Percentiles rank a stretch among this genome's conserved stretches.
These are phyloP conservation scores for Hyles euphorbiae DNA, from an alignment of 1,140 invertebrate species.

Conservation along the genomic window DNA sequence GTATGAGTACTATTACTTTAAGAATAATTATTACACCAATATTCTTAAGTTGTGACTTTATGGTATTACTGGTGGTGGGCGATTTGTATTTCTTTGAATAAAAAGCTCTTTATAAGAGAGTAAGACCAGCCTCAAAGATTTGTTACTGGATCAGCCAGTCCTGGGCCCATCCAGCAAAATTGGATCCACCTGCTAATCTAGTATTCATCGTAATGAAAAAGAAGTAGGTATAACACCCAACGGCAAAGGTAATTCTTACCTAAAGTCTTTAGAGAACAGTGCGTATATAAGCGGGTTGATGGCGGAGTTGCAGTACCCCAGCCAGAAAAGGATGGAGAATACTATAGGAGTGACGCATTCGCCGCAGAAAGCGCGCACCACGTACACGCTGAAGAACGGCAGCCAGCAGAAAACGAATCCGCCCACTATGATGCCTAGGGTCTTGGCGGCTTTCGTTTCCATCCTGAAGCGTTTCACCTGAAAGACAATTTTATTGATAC, in stretches of 20 bases:
- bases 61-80: no score
- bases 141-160: no score
- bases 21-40: no score
- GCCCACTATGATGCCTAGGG: conserved; percentile 94
- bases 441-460: conserved; percentile 96
- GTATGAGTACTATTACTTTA: no score
- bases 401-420: conserved; percentile 96
- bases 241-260: conserved; percentile 46
- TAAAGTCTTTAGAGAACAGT: conserved; percentile 94
- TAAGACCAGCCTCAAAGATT: no score
- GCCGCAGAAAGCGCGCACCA: conserved; percentile 88
- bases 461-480: conserved; percentile 88
- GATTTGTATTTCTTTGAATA: no score
- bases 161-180: no score
- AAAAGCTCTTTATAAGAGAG: no score
- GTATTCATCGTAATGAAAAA: no score
- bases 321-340: conserved; percentile 96
- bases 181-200: no score
- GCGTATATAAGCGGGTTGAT: conserved; percentile 96
- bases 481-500: conserved; percentile 11
- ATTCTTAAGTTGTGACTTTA: no score
- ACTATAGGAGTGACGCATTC: conserved; percentile 87
- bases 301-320: conserved; percentile 97
- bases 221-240: no score
- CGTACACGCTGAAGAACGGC: conserved; percentile 96